Evolutionary conservation across 2,888 invertebrate species (phyloP).

Genomic region (Pteria penguin): DNA sequence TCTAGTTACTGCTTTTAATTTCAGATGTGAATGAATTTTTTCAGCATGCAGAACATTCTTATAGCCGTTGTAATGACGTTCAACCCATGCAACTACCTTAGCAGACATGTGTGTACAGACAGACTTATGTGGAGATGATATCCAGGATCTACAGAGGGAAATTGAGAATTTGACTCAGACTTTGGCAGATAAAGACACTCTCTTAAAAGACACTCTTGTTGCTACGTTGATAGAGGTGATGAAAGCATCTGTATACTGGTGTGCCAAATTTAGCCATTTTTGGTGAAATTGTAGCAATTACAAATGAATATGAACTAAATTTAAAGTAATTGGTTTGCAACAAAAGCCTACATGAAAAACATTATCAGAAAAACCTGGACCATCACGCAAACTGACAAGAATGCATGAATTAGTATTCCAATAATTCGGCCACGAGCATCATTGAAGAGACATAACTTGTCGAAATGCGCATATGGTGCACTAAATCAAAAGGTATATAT

Average conservation of each 20-base stretch:
- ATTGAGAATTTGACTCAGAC: background rate
- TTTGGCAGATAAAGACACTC: background rate
- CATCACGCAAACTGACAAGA: background rate
- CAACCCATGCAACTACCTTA: too few relatives aligned
- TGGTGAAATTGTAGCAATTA: background rate
- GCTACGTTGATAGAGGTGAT: background rate
- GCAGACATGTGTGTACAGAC: too few relatives aligned
- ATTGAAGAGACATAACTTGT: too few relatives aligned
- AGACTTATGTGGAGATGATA: background rate
- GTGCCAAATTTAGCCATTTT: background rate
- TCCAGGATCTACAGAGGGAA: background rate
- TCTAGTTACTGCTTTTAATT: too few relatives aligned
- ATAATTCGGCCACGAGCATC: too few relatives aligned
- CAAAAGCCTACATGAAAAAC: background rate
- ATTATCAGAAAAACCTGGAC: background rate
- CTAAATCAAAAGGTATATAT: too few relatives aligned
- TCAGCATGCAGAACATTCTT: too few relatives aligned
- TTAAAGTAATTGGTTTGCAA: background rate
- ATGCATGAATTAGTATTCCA: background rate
- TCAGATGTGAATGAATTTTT: too few relatives aligned
- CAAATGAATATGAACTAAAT: background rate
- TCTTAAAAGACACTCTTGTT: background rate
- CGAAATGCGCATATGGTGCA: too few relatives aligned
- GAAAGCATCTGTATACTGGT: background rate
- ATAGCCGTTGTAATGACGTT: too few relatives aligned